Conservation (phyloP, 2,113 vertebrate species). For the Chaetura pelagica region DNA sequence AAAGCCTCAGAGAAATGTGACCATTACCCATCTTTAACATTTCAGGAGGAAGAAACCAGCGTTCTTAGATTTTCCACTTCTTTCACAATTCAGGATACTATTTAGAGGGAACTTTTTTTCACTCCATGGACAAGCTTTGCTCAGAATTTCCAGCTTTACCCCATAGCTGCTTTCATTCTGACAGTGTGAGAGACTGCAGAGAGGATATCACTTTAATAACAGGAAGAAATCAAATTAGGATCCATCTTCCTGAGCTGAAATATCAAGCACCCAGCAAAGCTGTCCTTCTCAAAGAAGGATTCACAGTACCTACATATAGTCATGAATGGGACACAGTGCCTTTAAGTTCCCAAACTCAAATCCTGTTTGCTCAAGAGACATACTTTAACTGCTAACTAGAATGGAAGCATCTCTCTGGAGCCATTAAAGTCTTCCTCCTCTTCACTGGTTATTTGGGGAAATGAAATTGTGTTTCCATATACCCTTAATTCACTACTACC, state of each 20-base stretch:
- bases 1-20: not conserved
- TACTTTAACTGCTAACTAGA: not conserved
- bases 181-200: not conserved
- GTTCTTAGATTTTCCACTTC: not conserved
- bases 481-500: not conserved
- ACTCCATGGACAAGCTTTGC: not conserved
- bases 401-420: not conserved
- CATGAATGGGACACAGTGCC: not conserved
- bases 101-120: not conserved
- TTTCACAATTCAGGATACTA: not conserved
- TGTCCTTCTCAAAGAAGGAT: not conserved
- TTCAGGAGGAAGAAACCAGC: not conserved
- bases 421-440: not conserved
- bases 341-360: not conserved
- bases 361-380: not conserved
- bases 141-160: not conserved
- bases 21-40: rapidly evolving
- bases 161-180: not conserved
- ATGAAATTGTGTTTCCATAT: not conserved
- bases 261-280: not conserved
- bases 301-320: not conserved
- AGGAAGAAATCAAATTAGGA: not conserved
- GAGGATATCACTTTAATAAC: not conserved
- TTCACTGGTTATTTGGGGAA: not conserved
- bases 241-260: not conserved